These are phyloP conservation scores for Acrocyrtus sp. DNA, from an alignment of 2,888 invertebrate species.

Conservation along the genomic window DNA sequence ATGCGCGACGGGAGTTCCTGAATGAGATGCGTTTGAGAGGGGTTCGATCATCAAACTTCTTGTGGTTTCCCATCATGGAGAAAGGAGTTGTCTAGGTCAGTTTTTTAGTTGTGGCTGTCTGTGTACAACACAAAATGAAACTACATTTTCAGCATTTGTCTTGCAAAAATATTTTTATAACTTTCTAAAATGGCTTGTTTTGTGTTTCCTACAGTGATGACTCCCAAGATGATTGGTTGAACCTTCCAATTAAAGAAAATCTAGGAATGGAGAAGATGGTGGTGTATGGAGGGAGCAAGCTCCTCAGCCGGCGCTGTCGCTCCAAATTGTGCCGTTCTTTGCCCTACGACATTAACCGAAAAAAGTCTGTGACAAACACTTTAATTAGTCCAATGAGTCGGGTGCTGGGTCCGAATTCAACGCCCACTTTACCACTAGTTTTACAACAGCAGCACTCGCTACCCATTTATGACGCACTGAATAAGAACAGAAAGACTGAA, in stretches of 20 bases:
- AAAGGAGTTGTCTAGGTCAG: slow-evolving; percentile 21
- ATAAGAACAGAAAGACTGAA: slow-evolving; percentile 58
- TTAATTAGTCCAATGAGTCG: slow-evolving; percentile 49
- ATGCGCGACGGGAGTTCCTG: slow-evolving; percentile 51
- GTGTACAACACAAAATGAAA: no score
- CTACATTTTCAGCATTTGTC: no score
- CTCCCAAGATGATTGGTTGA: slow-evolving; percentile 44
- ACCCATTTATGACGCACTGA: slow-evolving; percentile 48
- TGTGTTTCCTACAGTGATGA: slow-evolving; percentile 25
- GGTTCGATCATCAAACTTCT: slow-evolving; percentile 45
- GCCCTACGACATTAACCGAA: slow-evolving; percentile 56
- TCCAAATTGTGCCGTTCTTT: slow-evolving; percentile 51
- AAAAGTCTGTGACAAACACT: slow-evolving; percentile 42
- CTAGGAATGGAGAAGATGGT: slow-evolving; percentile 40
- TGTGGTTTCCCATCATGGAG: slow-evolving; percentile 52
- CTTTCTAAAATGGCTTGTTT: no score
- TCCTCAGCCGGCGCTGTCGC: slow-evolving; percentile 42
- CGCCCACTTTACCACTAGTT: slow-evolving; percentile 36
- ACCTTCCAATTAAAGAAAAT: slow-evolving; percentile 40
- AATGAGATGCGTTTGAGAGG: slow-evolving; percentile 54
- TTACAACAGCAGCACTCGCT: slow-evolving; percentile 44
- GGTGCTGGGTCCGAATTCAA: slow-evolving; percentile 22
- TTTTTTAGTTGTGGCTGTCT: no score
- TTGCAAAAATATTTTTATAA: no score
- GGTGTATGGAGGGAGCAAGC: slow-evolving; percentile 40